Conservation (phyloP, 2,797 vertebrate species). For the Epinephelus awoara region DNA sequence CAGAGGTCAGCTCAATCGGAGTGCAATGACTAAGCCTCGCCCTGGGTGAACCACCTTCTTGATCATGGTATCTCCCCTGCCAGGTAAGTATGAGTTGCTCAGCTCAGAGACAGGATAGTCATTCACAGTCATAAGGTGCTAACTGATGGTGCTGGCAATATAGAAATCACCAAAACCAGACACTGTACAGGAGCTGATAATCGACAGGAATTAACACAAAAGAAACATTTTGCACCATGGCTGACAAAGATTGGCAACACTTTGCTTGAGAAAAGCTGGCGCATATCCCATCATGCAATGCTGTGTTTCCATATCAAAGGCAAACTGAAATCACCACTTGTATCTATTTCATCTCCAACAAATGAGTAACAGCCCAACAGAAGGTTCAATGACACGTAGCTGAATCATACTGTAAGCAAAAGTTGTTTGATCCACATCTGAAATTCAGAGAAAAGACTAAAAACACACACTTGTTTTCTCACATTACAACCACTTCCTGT, state of each 20-base stretch:
- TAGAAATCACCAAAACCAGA: not conserved
- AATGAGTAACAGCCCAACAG: not conserved
- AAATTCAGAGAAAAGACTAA: not conserved
- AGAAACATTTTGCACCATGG: too few species aligned
- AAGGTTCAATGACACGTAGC: not conserved
- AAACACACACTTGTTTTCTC: not conserved
- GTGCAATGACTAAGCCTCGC: too few species aligned
- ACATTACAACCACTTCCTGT: not conserved
- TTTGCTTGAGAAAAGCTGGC: fast-evolving
- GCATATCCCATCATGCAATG: not conserved
- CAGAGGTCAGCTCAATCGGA: too few species aligned
- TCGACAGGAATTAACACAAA: not conserved
- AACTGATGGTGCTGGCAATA: not conserved
- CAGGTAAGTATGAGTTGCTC: constrained; percentile 39
- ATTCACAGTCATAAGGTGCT: not conserved
- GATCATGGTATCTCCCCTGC: too few species aligned
- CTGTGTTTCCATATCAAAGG: not conserved
- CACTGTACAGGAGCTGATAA: fast-evolving
- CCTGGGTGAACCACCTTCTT: too few species aligned
- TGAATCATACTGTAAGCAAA: not conserved
- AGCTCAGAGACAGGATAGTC: fast-evolving
- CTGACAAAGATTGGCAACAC: not conserved
- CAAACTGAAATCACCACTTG: not conserved
- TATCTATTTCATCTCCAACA: not conserved
- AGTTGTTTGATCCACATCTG: not conserved